These are phyloP conservation scores for Tricholaema leucomelas DNA, from an alignment of 2,113 vertebrate genomes.

Conservation along the genomic window DNA sequence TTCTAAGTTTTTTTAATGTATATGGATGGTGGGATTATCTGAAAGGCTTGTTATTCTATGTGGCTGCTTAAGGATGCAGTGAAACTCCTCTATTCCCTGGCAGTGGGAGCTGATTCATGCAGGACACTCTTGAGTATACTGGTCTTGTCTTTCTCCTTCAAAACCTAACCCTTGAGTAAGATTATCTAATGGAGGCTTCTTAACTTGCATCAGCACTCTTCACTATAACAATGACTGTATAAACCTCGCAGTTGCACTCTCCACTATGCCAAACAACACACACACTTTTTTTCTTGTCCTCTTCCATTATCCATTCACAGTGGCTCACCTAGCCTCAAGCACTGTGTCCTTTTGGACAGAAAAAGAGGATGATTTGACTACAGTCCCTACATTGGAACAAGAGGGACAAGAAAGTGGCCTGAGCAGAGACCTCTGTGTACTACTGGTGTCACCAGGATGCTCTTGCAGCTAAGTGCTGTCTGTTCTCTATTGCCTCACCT, in stretches of 20 bases:
- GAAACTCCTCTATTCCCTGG: neutral
- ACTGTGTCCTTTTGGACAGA: neutral
- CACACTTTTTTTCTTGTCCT: neutral
- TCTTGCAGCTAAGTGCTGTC: neutral
- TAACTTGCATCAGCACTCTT: neutral
- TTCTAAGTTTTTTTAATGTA: neutral
- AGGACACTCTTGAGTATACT: neutral
- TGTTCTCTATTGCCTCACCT: neutral
- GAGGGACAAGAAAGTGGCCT: neutral
- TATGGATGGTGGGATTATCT: neutral
- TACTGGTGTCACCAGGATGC: neutral
- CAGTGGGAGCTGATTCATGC: neutral
- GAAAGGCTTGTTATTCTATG: neutral
- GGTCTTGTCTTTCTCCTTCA: neutral
- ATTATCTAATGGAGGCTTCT: neutral
- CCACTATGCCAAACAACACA: neutral
- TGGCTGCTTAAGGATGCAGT: neutral
- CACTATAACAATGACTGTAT: neutral
- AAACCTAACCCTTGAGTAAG: neutral
- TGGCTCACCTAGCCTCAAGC: neutral
- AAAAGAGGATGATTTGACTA: neutral
- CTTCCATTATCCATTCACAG: neutral
- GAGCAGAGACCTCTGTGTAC: neutral
- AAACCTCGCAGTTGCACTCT: neutral
- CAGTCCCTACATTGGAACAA: neutral